Conservation (phyloP, 2,888 invertebrate species). For the Lomographa bimaculata region DNA sequence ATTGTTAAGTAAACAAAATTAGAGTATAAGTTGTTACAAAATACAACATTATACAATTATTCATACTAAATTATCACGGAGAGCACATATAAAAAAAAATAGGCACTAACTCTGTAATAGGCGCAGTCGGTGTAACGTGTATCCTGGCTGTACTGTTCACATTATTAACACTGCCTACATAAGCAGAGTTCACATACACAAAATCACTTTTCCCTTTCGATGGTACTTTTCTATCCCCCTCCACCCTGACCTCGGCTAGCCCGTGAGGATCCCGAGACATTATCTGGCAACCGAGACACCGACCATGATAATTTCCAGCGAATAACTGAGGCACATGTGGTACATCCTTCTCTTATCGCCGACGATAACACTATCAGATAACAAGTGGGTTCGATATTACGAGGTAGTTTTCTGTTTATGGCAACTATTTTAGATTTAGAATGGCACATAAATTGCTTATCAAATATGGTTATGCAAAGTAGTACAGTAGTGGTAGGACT, state of each 20-base stretch:
- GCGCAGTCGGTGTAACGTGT: slow-evolving; percentile 1
- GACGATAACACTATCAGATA: slow-evolving; percentile 31
- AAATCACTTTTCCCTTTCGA: slow-evolving; percentile 44
- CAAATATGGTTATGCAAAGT: no score
- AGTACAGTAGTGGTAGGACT: no score
- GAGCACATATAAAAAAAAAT: no score
- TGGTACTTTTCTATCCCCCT: slow-evolving; percentile 17
- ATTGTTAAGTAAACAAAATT: no score
- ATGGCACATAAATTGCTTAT: no score
- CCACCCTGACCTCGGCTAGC: slow-evolving; percentile 26
- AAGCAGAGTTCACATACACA: slow-evolving; percentile 66
- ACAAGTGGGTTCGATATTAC: slow-evolving; percentile 21
- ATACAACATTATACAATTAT: no score
- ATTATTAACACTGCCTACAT: slow-evolving; percentile 57
- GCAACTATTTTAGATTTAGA: slow-evolving; percentile 1
- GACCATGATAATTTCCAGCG: slow-evolving; percentile 18
- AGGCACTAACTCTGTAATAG: slow-evolving; percentile 26
- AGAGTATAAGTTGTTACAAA: no score
- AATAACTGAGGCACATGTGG: slow-evolving; percentile 27
- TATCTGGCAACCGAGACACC: slow-evolving; percentile 3
- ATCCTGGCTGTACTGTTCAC: slow-evolving; percentile 14
- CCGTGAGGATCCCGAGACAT: slow-evolving; percentile 13
- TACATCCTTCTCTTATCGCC: slow-evolving; percentile 32
- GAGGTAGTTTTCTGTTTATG: slow-evolving; percentile 21
- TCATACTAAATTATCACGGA: no score